Evolutionary conservation across 2,888 invertebrate genomes (phyloP).

Genomic region (Eupithecia dodoneata): DNA sequence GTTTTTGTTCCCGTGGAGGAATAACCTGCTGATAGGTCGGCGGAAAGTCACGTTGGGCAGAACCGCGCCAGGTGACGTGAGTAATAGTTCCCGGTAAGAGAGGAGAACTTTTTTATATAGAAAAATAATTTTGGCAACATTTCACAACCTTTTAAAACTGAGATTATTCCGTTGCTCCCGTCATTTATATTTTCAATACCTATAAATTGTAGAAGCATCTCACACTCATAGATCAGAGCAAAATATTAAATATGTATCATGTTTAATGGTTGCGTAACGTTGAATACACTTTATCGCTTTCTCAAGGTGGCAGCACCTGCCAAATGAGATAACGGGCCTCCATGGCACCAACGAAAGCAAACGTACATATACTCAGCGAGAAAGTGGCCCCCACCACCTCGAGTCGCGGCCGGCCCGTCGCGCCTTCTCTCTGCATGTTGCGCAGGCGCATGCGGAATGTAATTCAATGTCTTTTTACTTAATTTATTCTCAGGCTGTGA

Average conservation of each 20-base stretch:
- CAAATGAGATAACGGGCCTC: constrained; percentile 79
- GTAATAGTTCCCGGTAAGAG: constrained; percentile 61
- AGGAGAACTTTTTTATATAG: constrained; percentile 50
- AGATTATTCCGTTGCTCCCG: background rate
- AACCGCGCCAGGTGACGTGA: constrained; percentile 67
- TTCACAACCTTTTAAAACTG: constrained; percentile 12
- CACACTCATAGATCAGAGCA: background rate
- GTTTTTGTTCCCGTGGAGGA: constrained; percentile 75
- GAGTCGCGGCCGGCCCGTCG: constrained; percentile 39
- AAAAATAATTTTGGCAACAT: constrained; percentile 34
- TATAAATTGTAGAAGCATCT: background rate
- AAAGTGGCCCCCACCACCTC: constrained; percentile 72
- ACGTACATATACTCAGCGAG: constrained; percentile 77
- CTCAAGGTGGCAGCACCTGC: constrained; percentile 78
- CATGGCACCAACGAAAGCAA: constrained; percentile 79
- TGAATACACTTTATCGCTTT: constrained; percentile 76
- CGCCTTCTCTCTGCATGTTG: constrained; percentile 77
- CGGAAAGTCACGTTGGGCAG: constrained; percentile 69
- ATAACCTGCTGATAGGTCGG: constrained; percentile 78
- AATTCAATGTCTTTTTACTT: constrained; percentile 56
- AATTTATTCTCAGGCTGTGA: constrained; percentile 34
- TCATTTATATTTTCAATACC: background rate
- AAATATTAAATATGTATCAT: constrained; percentile 24
- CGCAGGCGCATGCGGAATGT: constrained; percentile 74
- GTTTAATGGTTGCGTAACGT: constrained; percentile 64